Percentiles rank a stretch among this genome's conserved stretches.
These are phyloP conservation scores for Brachionichthys hirsutus DNA, from an alignment of 2,113 vertebrate genomes.

Conservation along the genomic window DNA sequence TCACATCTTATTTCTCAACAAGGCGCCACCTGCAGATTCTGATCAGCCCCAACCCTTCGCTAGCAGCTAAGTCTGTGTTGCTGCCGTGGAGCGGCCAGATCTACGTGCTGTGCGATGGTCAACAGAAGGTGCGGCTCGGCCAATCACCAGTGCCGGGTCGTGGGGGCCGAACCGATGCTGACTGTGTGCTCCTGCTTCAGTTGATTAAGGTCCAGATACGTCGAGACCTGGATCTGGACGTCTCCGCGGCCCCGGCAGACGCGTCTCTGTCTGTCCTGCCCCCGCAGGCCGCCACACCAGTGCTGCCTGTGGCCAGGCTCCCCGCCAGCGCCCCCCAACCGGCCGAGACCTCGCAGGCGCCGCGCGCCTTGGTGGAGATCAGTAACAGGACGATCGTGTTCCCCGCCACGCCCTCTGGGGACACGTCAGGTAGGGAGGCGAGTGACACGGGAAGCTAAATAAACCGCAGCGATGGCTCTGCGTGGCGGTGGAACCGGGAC, in stretches of 20 bases:
- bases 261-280: slow-evolving; percentile 54
- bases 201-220: slow-evolving; percentile 87
- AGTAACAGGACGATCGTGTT: slow-evolving; percentile 84
- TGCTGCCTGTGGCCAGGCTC: slow-evolving; percentile 66
- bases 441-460: neutral
- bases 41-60: slow-evolving; percentile 90
- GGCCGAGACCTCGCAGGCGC: slow-evolving; percentile 8
- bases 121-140: slow-evolving; percentile 83
- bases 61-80: slow-evolving; percentile 80
- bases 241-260: slow-evolving; percentile 60
- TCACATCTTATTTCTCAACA: slow-evolving; percentile 1
- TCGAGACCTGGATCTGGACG: slow-evolving; percentile 70
- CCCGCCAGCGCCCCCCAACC: slow-evolving; percentile 43
- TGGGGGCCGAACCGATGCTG: too few relatives aligned
- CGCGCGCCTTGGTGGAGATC: slow-evolving; percentile 79
- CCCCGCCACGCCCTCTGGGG: slow-evolving; percentile 79
- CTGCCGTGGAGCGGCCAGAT: slow-evolving; percentile 93
- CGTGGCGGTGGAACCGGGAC: neutral
- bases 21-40: slow-evolving; percentile 87
- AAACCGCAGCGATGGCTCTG: neutral
- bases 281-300: slow-evolving; percentile 71
- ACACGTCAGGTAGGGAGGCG: slow-evolving; percentile 82
- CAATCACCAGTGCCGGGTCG: neutral
- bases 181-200: slow-evolving; percentile 58
- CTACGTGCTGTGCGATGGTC: slow-evolving; percentile 84